Base-by-base conservation (phyloP, 2,888 invertebrate species). In the Trissoscelio sp. region DNA sequence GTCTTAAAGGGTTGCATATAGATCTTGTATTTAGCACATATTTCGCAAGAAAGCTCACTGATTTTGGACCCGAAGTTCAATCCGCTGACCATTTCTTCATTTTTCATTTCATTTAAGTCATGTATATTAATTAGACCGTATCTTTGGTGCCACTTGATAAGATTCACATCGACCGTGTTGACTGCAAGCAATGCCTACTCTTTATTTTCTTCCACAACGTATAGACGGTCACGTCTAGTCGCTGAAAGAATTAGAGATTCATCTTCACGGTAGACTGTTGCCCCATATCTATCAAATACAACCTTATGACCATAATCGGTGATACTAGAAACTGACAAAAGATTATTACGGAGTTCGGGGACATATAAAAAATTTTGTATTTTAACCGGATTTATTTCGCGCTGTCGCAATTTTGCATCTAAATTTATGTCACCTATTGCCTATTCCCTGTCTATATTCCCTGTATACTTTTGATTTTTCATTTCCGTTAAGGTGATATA, bases 251-350 rank as follows among this genome's bases (percentile, higher is more conserved):
- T 67, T 16, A 64, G 22, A 6, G 75, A 58, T 42, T 66, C 74
- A 22, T 66, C 46, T 34, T 58, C 12, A 11, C 83, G 83, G 34
- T n/a, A 3, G 1, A 87, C 78, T 16, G 44, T 42, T 2, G 83
- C 87, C 24, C 66, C 72, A 14, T 87, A 55, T 75, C 74, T 34
- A 9, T 24, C 44, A 60, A 86, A 87, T 16, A 37, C 77, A 11
- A 87, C 83, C 51, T 83, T 66, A 48, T 83, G 84, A 22, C 79
- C 74, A 46, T 84, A 81, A 46, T 85, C 79, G 7, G 85, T 86
- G 64, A 87, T 85, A 14, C 48, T 69, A 42, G 83, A 5, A 9
- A 69, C 53, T 4, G 55, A 57, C 11, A 31, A 0, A 6, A 57
- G 22, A 37, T 34, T 42, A 2, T 28, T 57, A 31, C 55, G 69